phyloP scores from a whole-genome alignment of 1,140 invertebrate species.

The Trachymyrmex septentrionalis region DNA sequence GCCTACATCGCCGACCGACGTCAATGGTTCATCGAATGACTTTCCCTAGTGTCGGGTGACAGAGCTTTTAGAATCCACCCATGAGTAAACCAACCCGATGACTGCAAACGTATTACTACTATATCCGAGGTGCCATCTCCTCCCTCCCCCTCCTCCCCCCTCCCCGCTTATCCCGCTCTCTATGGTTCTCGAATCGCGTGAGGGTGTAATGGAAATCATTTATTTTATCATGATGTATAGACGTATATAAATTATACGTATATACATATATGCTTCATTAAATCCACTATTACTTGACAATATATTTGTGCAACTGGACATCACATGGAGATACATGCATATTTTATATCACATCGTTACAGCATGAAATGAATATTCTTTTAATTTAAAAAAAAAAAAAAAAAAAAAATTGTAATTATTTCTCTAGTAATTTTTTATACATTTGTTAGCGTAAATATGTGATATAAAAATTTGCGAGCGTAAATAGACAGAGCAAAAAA shows the following conservation, averaged over 20 bases:
- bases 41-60: slow-evolving; percentile 69
- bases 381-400: neutral
- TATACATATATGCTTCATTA: neutral
- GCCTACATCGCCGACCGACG: slow-evolving; percentile 22
- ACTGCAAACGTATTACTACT: slow-evolving; percentile 65
- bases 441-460: neutral
- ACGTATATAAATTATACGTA: neutral
- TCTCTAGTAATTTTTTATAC: neutral
- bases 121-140: slow-evolving; percentile 25
- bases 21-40: slow-evolving; percentile 63
- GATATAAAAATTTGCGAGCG: neutral
- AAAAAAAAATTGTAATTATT: neutral
- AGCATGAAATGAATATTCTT: neutral
- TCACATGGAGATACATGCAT: neutral
- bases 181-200: slow-evolving; percentile 6
- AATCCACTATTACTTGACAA: slow-evolving; percentile 12
- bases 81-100: slow-evolving; percentile 70
- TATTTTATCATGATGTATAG: slow-evolving; percentile 26
- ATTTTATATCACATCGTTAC: neutral
- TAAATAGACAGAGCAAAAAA: neutral
- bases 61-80: slow-evolving; percentile 71
- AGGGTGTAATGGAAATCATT: slow-evolving; percentile 57
- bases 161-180: neutral
- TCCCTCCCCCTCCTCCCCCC: no score
- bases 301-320: neutral